phyloP scores from a whole-genome alignment of 2,888 invertebrate genomes.

The Conistra vaccinii region DNA sequence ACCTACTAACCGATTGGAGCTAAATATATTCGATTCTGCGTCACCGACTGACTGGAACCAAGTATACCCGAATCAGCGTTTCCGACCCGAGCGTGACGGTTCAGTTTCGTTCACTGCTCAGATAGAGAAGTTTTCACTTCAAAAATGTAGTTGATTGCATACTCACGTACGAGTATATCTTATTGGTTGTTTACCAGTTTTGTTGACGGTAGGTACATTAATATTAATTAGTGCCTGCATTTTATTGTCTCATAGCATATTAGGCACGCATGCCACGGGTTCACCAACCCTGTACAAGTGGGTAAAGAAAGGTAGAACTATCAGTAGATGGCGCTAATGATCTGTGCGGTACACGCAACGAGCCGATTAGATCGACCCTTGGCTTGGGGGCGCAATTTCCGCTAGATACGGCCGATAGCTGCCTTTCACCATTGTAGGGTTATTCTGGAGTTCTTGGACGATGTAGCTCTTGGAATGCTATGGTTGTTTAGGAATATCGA shows the following conservation, averaged over 20 bases:
- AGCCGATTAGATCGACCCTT: constrained; percentile 86
- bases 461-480: constrained; percentile 8
- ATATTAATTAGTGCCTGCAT: background rate
- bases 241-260: background rate
- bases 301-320: constrained; percentile 77
- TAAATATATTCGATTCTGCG: background rate
- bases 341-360: constrained; percentile 84
- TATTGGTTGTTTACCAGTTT: background rate
- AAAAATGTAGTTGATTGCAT: background rate
- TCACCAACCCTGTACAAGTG: constrained; percentile 49
- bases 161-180: background rate
- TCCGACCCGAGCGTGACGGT: background rate
- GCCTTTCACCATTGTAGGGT: constrained; percentile 68
- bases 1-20: too few species aligned
- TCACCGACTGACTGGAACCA: too few species aligned
- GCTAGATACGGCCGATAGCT: constrained; percentile 80
- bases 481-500: background rate
- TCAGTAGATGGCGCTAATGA: constrained; percentile 85
- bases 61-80: background rate
- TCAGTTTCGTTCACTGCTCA: background rate
- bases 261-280: constrained; percentile 10
- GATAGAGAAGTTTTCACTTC: background rate
- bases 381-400: constrained; percentile 86
- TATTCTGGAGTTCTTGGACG: constrained; percentile 59
- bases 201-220: too few species aligned